These are phyloP conservation scores for Palythoa grandiflora DNA, from an alignment of 92 coral and sea anemone species.

Conservation along the genomic window DNA sequence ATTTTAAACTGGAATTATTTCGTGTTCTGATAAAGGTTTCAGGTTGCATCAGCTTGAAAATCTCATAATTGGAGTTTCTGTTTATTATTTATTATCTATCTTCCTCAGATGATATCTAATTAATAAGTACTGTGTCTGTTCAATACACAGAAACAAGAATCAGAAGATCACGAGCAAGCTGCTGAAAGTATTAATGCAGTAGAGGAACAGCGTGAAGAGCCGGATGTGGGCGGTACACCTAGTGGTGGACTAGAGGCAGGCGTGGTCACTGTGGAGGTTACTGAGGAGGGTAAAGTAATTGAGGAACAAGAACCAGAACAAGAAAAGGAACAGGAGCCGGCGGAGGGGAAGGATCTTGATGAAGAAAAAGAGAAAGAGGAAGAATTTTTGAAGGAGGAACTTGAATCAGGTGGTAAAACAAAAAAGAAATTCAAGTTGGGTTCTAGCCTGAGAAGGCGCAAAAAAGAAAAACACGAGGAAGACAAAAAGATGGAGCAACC, in stretches of 20 bases:
- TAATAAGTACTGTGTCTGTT: background rate
- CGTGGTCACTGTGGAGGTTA: constrained; percentile 26
- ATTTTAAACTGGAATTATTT: background rate
- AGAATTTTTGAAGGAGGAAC: constrained; percentile 37
- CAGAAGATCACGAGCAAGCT: background rate
- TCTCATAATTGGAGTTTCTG: background rate
- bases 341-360: constrained; percentile 32
- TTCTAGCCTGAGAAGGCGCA: constrained; percentile 18
- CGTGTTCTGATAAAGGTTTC: background rate
- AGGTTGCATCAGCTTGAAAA: too few species aligned
- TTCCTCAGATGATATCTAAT: background rate
- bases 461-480: constrained; percentile 32
- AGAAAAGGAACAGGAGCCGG: background rate
- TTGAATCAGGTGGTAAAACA: constrained; percentile 13
- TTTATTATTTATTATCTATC: background rate
- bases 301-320: constrained; percentile 14
- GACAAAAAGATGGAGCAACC: background rate
- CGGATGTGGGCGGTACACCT: background rate
- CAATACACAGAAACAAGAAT: background rate
- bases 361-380: constrained; percentile 37
- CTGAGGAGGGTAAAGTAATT: constrained; percentile 43
- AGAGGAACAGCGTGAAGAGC: background rate
- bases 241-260: constrained; percentile 4
- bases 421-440: constrained; percentile 34
- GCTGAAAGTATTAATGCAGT: background rate